Evolutionary conservation across 2,888 invertebrate species (phyloP).

Genomic region (Hyalella azteca): DNA sequence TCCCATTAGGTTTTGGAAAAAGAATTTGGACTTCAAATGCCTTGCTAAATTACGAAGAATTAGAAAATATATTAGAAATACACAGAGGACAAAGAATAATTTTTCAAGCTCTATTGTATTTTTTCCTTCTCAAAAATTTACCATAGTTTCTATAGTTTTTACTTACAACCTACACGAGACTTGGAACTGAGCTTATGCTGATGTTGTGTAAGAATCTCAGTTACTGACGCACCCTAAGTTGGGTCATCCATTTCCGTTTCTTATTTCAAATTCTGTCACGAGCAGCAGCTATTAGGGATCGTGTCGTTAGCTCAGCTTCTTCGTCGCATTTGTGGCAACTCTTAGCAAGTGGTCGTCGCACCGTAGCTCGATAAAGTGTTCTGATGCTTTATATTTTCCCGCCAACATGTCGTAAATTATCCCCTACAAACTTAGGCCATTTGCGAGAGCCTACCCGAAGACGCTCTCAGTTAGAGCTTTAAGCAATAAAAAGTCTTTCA

Average conservation of each 20-base stretch:
- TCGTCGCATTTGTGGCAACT: neutral
- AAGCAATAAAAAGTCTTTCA: slow-evolving; percentile 27
- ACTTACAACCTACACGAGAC: too few relatives aligned
- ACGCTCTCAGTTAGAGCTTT: slow-evolving; percentile 20
- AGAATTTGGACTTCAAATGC: too few relatives aligned
- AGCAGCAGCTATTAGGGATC: neutral
- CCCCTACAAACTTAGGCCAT: slow-evolving; percentile 15
- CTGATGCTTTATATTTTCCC: slow-evolving; percentile 8
- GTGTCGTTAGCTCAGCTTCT: neutral
- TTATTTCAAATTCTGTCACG: neutral
- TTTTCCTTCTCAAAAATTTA: too few relatives aligned
- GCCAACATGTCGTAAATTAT: slow-evolving; percentile 25
- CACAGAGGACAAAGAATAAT: too few relatives aligned
- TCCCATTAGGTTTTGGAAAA: too few relatives aligned
- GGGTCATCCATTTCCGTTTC: neutral
- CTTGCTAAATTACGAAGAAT: too few relatives aligned
- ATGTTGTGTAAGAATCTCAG: too few relatives aligned
- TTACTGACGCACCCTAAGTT: too few relatives aligned
- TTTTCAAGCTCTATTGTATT: too few relatives aligned
- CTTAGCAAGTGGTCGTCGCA: neutral
- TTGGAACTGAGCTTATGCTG: too few relatives aligned
- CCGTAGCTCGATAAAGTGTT: neutral
- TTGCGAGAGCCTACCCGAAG: slow-evolving; percentile 3
- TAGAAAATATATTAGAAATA: too few relatives aligned
- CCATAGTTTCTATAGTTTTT: too few relatives aligned